Evolutionary conservation across 92 coral and sea anemone species (phyloP), one percentile per base, ranked within the genome.

Genomic region (Parazoanthus darwini): DNA sequence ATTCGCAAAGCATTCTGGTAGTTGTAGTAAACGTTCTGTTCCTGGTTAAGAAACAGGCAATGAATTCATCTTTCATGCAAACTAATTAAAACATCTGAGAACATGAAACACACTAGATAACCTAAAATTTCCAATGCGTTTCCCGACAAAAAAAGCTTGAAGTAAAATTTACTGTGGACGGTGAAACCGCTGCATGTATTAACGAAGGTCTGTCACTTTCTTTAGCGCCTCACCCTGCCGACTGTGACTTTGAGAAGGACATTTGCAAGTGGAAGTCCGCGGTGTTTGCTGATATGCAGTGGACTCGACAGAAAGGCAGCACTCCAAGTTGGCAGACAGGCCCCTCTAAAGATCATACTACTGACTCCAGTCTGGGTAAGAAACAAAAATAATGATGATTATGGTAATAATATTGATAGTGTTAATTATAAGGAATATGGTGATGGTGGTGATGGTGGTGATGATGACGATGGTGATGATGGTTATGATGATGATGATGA

Each of bases 261-360:
- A 85, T 87, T 88, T 95, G 98, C 63, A 82, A 91, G 80, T 95
- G 98, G 98, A 93, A 77, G 89, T 91, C 94, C 8, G 98, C 98
- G 6, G 66, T 39, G 10, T 95, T 95, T 88, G 94, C 98, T 23
- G 98, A 95, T 72, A 88, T 95, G 98, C 89, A 80, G 51, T 95
- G 91, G 92, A 63, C 78, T 22, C 92, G 98, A 16, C 85, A 86
- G 43, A 86, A 85, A 9, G 96, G 98, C 79, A 86, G 79, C 66
- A 95, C 98, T 25, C 98, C 98, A 7, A 93, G 96, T 73, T 90
- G 92, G 89, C 87, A 74, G 81, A 95, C 98, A 8, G 98, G 98
- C 6, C 98, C 98, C 22, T 82, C 91, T 35, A 91, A 82, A 22
- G 96, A 95, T 72, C 94, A 94, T 48, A 87, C 94, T 0, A 78